These are phyloP conservation scores for Notothenia rossii DNA, from an alignment of 2,113 vertebrate genomes.

Conservation along the genomic window DNA sequence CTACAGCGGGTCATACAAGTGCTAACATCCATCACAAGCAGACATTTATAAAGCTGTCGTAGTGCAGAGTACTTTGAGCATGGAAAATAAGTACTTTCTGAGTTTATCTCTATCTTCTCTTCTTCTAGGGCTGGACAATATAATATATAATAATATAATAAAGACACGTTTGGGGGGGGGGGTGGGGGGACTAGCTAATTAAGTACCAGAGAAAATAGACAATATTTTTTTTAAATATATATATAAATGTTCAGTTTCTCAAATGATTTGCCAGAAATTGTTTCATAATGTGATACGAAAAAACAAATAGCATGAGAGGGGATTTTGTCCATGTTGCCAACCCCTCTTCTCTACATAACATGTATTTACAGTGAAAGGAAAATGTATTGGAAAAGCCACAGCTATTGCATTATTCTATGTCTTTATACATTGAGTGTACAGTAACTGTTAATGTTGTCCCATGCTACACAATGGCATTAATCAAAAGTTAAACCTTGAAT, in stretches of 20 bases:
- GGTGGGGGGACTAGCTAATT: not conserved
- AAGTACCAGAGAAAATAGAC: not conserved
- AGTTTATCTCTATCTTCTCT: too few species aligned
- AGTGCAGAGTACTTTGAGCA: not conserved
- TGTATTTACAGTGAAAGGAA: not conserved
- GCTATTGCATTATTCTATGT: not conserved
- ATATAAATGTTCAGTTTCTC: not conserved
- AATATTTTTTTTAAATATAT: not conserved
- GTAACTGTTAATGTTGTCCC: not conserved
- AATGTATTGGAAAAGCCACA: not conserved
- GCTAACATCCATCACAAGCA: not conserved
- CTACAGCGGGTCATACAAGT: not conserved
- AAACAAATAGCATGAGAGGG: not conserved
- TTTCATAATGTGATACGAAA: not conserved
- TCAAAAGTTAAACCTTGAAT: slow-evolving; percentile 4
- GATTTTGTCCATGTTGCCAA: not conserved
- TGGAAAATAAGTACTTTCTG: not conserved
- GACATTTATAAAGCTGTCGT: not conserved
- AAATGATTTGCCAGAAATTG: not conserved
- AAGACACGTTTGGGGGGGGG: too few species aligned
- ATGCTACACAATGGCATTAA: slow-evolving; percentile 13
- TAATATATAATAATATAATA: too few species aligned
- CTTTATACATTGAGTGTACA: not conserved
- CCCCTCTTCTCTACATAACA: not conserved
- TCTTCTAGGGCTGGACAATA: not conserved